These are phyloP conservation scores for Mythimna impura DNA, from an alignment of 2,888 invertebrate species.

Conservation along the genomic window DNA sequence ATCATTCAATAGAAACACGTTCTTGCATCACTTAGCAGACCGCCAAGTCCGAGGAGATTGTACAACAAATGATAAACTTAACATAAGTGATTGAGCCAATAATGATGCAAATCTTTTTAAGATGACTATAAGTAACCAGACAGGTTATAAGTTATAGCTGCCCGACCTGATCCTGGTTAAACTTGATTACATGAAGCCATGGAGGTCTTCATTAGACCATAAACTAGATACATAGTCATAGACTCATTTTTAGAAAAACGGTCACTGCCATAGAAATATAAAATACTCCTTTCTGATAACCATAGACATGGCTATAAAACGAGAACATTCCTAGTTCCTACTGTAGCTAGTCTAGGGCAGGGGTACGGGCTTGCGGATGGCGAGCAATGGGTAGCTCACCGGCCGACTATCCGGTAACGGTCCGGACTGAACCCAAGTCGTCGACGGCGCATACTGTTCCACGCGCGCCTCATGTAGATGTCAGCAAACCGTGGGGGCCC, in stretches of 20 bases:
- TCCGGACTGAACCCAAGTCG: too few species aligned
- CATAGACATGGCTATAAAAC: constrained; percentile 5
- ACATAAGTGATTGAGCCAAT: constrained; percentile 18
- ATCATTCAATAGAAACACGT: constrained; percentile 34
- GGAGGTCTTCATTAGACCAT: constrained; percentile 1
- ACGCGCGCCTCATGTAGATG: too few species aligned
- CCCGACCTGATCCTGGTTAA: constrained; percentile 27
- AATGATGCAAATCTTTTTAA: constrained; percentile 41
- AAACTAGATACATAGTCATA: constrained; percentile 3
- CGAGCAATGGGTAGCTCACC: too few species aligned
- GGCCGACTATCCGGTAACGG: too few species aligned
- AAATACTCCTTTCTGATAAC: too few species aligned
- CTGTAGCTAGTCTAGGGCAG: not conserved
- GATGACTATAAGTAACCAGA: constrained; percentile 21
- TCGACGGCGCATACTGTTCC: too few species aligned
- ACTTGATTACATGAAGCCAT: constrained; percentile 19
- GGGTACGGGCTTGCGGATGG: too few species aligned
- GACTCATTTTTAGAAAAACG: constrained; percentile 7
- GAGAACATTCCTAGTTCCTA: not conserved
- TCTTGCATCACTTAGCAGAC: constrained; percentile 44
- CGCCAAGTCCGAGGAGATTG: constrained; percentile 16
- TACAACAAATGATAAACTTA: constrained; percentile 29
- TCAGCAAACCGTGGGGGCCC: too few species aligned
- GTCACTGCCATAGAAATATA: not conserved
- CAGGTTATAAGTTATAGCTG: not conserved